Conservation (phyloP, 2,113 vertebrate species). For the Falco punctatus region DNA sequence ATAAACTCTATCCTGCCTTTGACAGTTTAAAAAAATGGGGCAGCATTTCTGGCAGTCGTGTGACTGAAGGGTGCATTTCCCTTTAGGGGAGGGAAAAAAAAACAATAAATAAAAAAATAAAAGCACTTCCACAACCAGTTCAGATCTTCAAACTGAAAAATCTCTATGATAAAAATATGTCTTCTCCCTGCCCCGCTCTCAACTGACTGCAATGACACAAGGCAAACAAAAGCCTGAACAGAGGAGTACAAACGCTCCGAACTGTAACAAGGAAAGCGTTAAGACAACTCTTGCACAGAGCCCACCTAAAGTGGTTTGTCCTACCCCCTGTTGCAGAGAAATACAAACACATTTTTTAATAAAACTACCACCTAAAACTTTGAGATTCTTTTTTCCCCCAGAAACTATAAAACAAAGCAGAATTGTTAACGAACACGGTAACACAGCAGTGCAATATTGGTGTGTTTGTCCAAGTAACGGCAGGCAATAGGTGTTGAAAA, state of each 20-base stretch:
- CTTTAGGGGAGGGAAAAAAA: neutral
- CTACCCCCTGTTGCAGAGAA: neutral
- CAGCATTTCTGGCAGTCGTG: neutral
- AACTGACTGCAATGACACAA: neutral
- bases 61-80: neutral
- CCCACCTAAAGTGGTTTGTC: neutral
- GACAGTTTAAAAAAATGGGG: neutral
- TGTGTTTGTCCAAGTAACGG: neutral
- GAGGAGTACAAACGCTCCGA: neutral
- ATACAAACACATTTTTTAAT: neutral
- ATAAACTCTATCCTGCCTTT: neutral
- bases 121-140: neutral
- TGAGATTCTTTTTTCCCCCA: rapidly evolving
- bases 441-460: neutral
- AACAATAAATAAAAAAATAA: neutral
- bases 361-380: neutral
- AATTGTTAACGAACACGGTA: neutral
- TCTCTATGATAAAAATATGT: neutral
- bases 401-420: neutral
- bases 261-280: neutral
- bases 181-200: rapidly evolving
- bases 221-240: neutral
- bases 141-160: neutral
- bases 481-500: neutral
- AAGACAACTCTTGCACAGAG: neutral